phyloP scores from a whole-genome alignment of 2,797 vertebrate genomes.

The Apogon talboti region DNA sequence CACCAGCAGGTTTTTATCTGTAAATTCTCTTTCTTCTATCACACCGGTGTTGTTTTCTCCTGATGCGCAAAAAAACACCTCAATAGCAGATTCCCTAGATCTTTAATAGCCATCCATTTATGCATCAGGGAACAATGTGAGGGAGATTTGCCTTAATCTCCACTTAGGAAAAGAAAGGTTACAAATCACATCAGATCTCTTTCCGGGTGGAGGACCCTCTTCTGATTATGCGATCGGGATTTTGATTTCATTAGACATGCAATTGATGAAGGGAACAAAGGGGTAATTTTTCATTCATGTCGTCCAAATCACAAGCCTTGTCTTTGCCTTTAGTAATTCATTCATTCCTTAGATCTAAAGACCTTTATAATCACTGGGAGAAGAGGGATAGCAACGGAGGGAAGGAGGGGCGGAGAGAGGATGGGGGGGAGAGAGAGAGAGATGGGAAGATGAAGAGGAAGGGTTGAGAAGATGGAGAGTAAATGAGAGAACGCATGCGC shows the following conservation, averaged over 20 bases:
- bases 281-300: slow-evolving; percentile 88
- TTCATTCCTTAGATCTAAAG: slow-evolving; percentile 83
- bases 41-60: slow-evolving; percentile 24
- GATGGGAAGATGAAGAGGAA: slow-evolving; percentile 67
- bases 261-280: slow-evolving; percentile 90
- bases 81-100: slow-evolving; percentile 51
- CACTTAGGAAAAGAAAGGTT: slow-evolving; percentile 85
- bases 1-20: slow-evolving; percentile 18
- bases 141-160: slow-evolving; percentile 84
- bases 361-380: slow-evolving; percentile 85
- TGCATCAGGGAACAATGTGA: slow-evolving; percentile 75
- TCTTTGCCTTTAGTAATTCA: slow-evolving; percentile 87
- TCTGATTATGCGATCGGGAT: slow-evolving; percentile 88
- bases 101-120: slow-evolving; percentile 48
- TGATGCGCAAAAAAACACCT: slow-evolving; percentile 34
- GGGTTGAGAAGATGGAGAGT: slow-evolving; percentile 69
- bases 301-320: slow-evolving; percentile 85
- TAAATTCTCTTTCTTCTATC: not conserved
- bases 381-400: slow-evolving; percentile 71
- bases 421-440: slow-evolving; percentile 49
- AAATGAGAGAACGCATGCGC: slow-evolving; percentile 83
- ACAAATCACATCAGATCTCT: slow-evolving; percentile 85
- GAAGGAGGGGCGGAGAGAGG: slow-evolving; percentile 64
- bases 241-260: slow-evolving; percentile 92
- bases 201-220: slow-evolving; percentile 83